Evolutionary conservation across 1,140 invertebrate genomes (phyloP).

Genomic region (Nasonia longicornis): DNA sequence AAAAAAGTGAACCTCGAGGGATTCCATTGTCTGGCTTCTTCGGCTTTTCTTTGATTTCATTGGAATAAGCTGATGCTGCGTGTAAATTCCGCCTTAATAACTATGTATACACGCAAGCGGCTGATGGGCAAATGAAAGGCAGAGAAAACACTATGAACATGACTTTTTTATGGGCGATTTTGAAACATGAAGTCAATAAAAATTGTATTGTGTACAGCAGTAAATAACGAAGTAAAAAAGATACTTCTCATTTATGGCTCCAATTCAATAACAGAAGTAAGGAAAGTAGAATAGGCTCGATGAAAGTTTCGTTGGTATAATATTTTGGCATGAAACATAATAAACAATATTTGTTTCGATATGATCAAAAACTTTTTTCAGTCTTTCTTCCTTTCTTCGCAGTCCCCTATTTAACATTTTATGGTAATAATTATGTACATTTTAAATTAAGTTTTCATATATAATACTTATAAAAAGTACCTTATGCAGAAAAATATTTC

Average conservation of each 20-base stretch:
- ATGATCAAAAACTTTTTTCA: too few relatives aligned
- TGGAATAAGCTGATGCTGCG: slow-evolving; percentile 13
- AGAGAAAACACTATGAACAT: neutral
- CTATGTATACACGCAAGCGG: slow-evolving; percentile 50
- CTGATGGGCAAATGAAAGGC: slow-evolving; percentile 29
- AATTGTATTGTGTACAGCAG: slow-evolving; percentile 41
- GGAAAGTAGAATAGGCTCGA: neutral
- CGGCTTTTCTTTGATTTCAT: slow-evolving; percentile 53
- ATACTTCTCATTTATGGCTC: neutral
- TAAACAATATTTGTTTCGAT: too few relatives aligned
- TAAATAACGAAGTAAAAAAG: slow-evolving; percentile 41
- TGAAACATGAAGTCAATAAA: slow-evolving; percentile 46
- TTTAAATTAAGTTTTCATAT: too few relatives aligned
- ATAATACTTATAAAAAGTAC: too few relatives aligned
- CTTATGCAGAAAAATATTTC: neutral
- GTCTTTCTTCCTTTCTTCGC: too few relatives aligned
- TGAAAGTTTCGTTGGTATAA: slow-evolving; percentile 32
- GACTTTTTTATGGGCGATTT: slow-evolving; percentile 36
- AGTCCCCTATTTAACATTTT: too few relatives aligned
- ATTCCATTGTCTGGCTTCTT: slow-evolving; percentile 49
- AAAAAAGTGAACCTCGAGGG: slow-evolving; percentile 50
- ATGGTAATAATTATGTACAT: too few relatives aligned
- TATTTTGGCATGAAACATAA: slow-evolving; percentile 8
- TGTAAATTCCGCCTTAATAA: slow-evolving; percentile 55
- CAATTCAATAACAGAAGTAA: neutral